phyloP scores from a whole-genome alignment of 1,140 invertebrate genomes.

The Calliopsis andreniformis region DNA sequence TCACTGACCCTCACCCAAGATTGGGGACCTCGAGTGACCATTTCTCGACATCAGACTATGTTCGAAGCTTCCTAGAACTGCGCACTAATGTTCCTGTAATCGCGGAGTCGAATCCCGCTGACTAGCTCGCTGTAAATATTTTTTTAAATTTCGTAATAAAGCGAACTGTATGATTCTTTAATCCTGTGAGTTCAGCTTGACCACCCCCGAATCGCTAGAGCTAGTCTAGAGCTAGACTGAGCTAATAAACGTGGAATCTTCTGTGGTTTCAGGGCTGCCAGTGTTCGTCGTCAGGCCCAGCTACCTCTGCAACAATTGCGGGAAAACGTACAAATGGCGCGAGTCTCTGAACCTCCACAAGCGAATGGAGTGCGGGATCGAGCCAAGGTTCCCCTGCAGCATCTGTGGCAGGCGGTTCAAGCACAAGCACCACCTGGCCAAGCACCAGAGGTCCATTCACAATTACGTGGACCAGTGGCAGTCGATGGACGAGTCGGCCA shows the following conservation, averaged over 20 bases:
- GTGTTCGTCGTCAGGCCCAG: slow-evolving; percentile 29
- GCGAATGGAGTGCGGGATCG: slow-evolving; percentile 77
- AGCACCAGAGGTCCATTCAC: slow-evolving; percentile 73
- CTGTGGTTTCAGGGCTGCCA: slow-evolving; percentile 61
- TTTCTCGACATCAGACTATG: background rate
- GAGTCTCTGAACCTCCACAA: slow-evolving; percentile 82
- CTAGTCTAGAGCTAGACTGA: background rate
- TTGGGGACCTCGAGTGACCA: too few species aligned
- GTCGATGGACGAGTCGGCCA: background rate
- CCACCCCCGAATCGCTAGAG: too few species aligned
- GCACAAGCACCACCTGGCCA: slow-evolving; percentile 76
- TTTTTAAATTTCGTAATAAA: slow-evolving; percentile 12
- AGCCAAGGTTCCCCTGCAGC: slow-evolving; percentile 79
- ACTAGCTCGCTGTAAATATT: background rate
- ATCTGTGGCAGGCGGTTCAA: slow-evolving; percentile 78
- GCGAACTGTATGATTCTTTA: too few species aligned
- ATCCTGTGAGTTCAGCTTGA: too few species aligned
- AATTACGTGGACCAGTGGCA: slow-evolving; percentile 34
- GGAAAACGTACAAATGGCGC: slow-evolving; percentile 83
- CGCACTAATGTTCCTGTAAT: background rate
- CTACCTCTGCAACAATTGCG: slow-evolving; percentile 82
- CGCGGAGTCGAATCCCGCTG: background rate
- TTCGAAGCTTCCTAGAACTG: background rate
- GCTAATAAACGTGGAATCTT: slow-evolving; percentile 36
- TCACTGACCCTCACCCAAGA: too few species aligned